Evolutionary conservation across 2,888 invertebrate species (phyloP).

Genomic region (Dryocosmus kuriphilus): DNA sequence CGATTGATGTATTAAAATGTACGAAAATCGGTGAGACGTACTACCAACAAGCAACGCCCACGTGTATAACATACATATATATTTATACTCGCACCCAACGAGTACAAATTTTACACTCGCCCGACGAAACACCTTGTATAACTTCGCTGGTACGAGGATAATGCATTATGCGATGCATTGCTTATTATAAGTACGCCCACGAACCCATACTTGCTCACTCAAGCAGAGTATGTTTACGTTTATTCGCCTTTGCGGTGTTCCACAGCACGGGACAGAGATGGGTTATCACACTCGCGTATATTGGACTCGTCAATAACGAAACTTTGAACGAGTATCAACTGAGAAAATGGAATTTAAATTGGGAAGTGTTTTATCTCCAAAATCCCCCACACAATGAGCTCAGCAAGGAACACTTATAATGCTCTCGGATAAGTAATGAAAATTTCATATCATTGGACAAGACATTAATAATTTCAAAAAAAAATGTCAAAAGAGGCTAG

Average conservation of each 20-base stretch:
- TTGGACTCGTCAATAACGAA: constrained; percentile 5
- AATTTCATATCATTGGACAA: no score
- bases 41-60: constrained; percentile 45
- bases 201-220: constrained; percentile 30
- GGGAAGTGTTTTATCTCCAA: not conserved
- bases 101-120: constrained; percentile 51
- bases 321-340: not conserved
- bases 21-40: constrained; percentile 10
- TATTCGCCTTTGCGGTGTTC: constrained; percentile 4
- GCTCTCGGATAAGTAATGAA: no score
- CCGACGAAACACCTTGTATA: constrained; percentile 58
- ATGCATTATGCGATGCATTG: constrained; percentile 65
- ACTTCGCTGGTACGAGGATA: constrained; percentile 59
- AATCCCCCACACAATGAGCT: not conserved
- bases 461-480: no score
- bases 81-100: constrained; percentile 44
- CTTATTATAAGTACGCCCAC: constrained; percentile 70
- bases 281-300: constrained; percentile 1
- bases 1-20: constrained; percentile 4
- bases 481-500: no score
- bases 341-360: constrained; percentile 5
- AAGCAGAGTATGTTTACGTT: constrained; percentile 12
- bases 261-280: constrained; percentile 1
- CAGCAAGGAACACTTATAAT: not conserved
- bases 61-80: constrained; percentile 23